Percentiles rank a stretch among this genome's conserved stretches.
Conservation (phyloP, 37 sponge, comb jelly and placozoan species). For the Bolinopsis microptera region DNA sequence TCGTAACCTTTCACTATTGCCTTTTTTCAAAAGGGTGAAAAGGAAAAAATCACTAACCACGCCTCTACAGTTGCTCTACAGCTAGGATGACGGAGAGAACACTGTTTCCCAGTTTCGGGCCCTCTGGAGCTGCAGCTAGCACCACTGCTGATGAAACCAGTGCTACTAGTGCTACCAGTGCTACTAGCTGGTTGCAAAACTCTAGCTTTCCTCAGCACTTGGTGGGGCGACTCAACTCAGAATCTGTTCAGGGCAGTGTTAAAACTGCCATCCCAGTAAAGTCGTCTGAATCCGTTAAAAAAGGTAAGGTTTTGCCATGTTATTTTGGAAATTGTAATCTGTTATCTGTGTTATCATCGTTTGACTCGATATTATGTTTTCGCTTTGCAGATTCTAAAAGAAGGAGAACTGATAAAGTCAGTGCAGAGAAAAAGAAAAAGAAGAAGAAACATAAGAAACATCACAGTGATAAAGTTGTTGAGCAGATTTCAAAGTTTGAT, state of each 20-base stretch:
- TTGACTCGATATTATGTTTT: no score
- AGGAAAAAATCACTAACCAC: no score
- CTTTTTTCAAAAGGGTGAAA: no score
- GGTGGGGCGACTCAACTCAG: neutral
- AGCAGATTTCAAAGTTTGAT: neutral
- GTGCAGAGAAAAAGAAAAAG: constrained; percentile 15
- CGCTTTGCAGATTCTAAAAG: constrained; percentile 4
- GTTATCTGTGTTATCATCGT: no score
- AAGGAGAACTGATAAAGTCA: neutral
- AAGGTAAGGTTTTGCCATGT: neutral
- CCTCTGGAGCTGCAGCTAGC: neutral
- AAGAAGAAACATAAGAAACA: constrained; percentile 28
- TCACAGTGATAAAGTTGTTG: neutral
- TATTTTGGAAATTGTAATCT: no score
- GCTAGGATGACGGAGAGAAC: neutral
- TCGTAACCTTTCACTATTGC: no score
- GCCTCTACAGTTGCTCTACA: no score
- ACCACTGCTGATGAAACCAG: neutral
- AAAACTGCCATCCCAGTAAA: neutral
- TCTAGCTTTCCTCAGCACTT: constrained; percentile 18
- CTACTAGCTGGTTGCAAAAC: constrained; percentile 23
- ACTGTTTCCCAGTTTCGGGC: neutral
- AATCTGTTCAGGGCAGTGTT: neutral
- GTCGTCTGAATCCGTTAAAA: neutral
- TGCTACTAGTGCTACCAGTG: neutral